These are phyloP conservation scores for Metaphire vulgaris DNA, from an alignment of 1,140 invertebrate species.

Conservation along the genomic window DNA sequence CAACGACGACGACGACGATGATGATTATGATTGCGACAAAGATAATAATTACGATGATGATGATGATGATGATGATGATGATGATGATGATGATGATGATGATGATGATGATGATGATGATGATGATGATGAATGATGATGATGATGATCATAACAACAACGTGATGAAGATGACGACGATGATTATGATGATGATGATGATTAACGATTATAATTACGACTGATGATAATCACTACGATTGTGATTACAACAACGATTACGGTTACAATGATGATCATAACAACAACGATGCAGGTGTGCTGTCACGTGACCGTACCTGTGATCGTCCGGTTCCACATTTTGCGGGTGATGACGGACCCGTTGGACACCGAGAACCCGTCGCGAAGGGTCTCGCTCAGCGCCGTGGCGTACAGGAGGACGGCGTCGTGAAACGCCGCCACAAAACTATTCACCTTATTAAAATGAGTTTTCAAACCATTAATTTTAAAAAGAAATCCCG, in stretches of 20 bases:
- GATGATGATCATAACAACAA: conserved; percentile 18
- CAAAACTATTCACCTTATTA: conserved; percentile 62
- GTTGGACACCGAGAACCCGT: conserved; percentile 39
- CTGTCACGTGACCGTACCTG: no score
- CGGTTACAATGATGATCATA: neutral
- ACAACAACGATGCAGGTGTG: neutral
- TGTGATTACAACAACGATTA: conserved; percentile 12
- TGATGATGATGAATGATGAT: conserved; percentile 21
- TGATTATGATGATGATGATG: conserved; percentile 8
- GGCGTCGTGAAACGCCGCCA: conserved; percentile 89
- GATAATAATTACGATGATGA: neutral
- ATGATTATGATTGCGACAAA: conserved; percentile 6
- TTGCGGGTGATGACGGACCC: conserved; percentile 44
- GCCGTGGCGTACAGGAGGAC: conserved; percentile 87
- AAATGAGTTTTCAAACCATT: no score
- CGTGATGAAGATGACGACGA: conserved; percentile 5
- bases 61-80: conserved; percentile 17
- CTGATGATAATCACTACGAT: conserved; percentile 17
- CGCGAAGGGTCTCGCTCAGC: conserved; percentile 53
- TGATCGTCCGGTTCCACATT: conserved; percentile 79
- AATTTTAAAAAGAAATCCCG: no score
- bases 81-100: conserved; percentile 17
- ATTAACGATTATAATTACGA: conserved; percentile 15
- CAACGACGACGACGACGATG: conserved; percentile 24
- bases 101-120: conserved; percentile 21